Percentiles rank a stretch among this genome's conserved stretches.
These are phyloP conservation scores for Acanthochromis polyacanthus DNA, from an alignment of 2,113 vertebrate genomes.

Conservation along the genomic window DNA sequence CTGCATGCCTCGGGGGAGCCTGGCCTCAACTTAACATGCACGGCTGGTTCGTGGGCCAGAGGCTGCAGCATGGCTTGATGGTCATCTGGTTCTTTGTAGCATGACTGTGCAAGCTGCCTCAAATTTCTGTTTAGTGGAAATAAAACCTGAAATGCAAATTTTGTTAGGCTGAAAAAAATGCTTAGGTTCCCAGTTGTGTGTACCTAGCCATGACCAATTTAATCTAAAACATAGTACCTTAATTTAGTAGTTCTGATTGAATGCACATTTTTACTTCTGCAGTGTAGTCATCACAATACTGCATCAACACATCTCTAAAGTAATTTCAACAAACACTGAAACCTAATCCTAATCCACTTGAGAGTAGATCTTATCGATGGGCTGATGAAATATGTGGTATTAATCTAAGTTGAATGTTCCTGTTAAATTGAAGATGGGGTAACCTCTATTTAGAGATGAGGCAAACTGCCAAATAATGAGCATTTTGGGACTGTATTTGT, in stretches of 20 bases:
- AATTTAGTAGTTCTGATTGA: not conserved
- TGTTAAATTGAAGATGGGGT: too few species aligned
- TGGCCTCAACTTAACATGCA: not conserved
- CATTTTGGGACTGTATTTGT: too few species aligned
- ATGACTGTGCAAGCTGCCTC: not conserved
- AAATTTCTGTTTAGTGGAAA: not conserved
- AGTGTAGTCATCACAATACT: not conserved
- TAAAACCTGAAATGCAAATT: not conserved
- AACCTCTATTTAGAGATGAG: too few species aligned
- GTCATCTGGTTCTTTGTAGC: not conserved
- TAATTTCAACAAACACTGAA: too few species aligned
- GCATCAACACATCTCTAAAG: too few species aligned
- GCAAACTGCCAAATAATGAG: too few species aligned
- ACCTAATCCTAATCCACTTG: too few species aligned
- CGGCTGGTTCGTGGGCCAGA: too few species aligned
- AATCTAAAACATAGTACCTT: too few species aligned
- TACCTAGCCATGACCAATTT: too few species aligned
- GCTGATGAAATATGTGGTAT: not conserved
- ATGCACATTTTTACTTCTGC: not conserved
- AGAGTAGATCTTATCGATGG: not conserved
- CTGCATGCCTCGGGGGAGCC: not conserved
- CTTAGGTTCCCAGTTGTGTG: too few species aligned
- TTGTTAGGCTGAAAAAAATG: too few species aligned
- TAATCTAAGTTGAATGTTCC: not conserved
- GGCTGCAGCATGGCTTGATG: not conserved